phyloP scores from a whole-genome alignment of 2,113 vertebrate species.

The Neolamprologus devosi region DNA sequence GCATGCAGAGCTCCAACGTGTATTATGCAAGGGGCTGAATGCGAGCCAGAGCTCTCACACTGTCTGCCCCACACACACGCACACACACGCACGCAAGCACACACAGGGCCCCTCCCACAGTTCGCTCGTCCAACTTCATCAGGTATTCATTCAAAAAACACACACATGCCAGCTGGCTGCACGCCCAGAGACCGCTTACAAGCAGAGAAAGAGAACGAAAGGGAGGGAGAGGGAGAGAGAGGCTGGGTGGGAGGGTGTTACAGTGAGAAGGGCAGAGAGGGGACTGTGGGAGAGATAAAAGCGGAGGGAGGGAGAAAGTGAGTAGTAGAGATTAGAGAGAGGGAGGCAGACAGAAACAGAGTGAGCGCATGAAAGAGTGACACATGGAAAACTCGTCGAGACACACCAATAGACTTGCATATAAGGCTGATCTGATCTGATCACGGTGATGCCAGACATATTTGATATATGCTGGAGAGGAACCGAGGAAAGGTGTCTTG shows the following conservation, averaged over 20 bases:
- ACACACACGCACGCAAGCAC: slow-evolving; percentile 13
- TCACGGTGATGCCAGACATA: not conserved
- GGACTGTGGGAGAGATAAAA: slow-evolving; percentile 24
- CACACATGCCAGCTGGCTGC: slow-evolving; percentile 71
- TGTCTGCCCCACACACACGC: slow-evolving; percentile 30
- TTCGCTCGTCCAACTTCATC: slow-evolving; percentile 81
- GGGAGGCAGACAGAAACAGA: not conserved
- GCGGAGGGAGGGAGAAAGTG: slow-evolving; percentile 17
- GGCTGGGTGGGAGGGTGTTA: slow-evolving; percentile 22
- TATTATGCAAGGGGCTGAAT: slow-evolving; percentile 71
- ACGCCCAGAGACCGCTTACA: slow-evolving; percentile 60
- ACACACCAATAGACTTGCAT: not conserved
- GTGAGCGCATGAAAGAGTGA: slow-evolving; percentile 6
- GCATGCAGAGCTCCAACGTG: slow-evolving; percentile 64
- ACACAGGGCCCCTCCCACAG: slow-evolving; percentile 60
- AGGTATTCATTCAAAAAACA: slow-evolving; percentile 89
- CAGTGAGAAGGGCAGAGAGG: slow-evolving; percentile 42
- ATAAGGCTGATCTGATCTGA: not conserved
- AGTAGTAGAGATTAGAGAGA: slow-evolving; percentile 30
- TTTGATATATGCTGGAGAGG: not conserved
- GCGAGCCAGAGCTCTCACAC: slow-evolving; percentile 69
- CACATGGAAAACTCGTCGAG: not conserved
- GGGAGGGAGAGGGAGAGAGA: not conserved
- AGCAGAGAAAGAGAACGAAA: slow-evolving; percentile 48
- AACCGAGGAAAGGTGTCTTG: not conserved